Conservation (phyloP, 1,140 invertebrate species). For the Streblospio benedicti region DNA sequence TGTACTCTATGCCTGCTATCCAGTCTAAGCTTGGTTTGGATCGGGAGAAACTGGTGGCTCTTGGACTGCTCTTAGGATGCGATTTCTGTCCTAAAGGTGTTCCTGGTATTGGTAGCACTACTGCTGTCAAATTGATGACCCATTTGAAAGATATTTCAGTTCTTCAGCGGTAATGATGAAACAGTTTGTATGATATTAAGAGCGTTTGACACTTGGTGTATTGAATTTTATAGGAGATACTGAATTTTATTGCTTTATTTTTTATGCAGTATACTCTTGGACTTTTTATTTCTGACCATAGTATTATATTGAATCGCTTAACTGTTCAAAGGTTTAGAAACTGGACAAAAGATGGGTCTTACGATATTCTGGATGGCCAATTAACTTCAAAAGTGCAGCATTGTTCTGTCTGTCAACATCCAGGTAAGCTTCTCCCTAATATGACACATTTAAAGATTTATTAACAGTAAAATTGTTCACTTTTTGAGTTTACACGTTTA, state of each 20-base stretch:
- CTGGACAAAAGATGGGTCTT: no score
- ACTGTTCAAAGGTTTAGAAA: not conserved
- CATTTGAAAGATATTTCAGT: slow-evolving; percentile 38
- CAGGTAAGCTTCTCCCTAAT: not conserved
- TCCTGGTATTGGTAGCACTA: slow-evolving; percentile 68
- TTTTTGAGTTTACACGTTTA: not conserved
- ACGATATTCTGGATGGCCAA: no score
- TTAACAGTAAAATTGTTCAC: not conserved
- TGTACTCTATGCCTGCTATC: slow-evolving; percentile 63
- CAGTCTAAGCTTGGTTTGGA: slow-evolving; percentile 55
- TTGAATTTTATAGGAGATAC: not conserved
- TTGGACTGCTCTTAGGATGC: slow-evolving; percentile 75
- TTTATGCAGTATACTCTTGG: slow-evolving; percentile 10
- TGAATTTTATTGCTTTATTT: slow-evolving; percentile 21
- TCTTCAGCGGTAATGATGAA: slow-evolving; percentile 8
- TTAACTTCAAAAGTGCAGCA: not conserved
- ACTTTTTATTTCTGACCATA: not conserved
- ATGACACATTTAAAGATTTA: no score
- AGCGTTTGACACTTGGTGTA: slow-evolving; percentile 7
- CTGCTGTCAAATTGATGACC: slow-evolving; percentile 65
- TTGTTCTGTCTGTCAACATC: not conserved
- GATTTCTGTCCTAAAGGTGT: slow-evolving; percentile 72
- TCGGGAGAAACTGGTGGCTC: slow-evolving; percentile 70
- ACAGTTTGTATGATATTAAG: not conserved
- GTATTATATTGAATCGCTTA: not conserved